phyloP scores from a whole-genome alignment of 1,140 invertebrate genomes.

The Drosophila erecta region DNA sequence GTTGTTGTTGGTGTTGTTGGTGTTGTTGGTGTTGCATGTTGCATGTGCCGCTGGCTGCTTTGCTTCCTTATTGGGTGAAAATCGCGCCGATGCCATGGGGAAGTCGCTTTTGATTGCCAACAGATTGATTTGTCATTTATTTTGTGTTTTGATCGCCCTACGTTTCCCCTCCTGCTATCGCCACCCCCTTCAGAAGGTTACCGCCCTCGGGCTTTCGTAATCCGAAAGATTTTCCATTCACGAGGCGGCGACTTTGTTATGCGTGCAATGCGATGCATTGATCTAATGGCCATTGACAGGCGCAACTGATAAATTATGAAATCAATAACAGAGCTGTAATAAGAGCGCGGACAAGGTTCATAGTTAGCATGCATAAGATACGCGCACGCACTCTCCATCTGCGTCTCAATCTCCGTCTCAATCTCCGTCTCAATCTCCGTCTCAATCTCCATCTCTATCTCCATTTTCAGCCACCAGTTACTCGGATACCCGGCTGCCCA shows the following conservation, averaged over 20 bases:
- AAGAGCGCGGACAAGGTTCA: constrained; percentile 59
- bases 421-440: constrained; percentile 6
- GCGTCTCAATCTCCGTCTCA: not conserved
- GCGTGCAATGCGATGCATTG: constrained; percentile 39
- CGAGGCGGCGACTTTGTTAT: constrained; percentile 47
- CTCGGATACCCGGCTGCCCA: not conserved
- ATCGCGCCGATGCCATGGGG: constrained; percentile 56
- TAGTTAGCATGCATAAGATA: constrained; percentile 58
- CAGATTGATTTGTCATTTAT: constrained; percentile 78
- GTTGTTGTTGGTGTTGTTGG: constrained; percentile 36
- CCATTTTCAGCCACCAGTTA: constrained; percentile 2
- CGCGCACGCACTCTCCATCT: constrained; percentile 22
- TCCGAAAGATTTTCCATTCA: constrained; percentile 15
- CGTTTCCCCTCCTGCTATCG: not conserved
- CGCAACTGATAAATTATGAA: constrained; percentile 62
- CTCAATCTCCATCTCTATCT: not conserved
- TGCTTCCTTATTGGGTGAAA: constrained; percentile 83
- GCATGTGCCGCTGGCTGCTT: constrained; percentile 50
- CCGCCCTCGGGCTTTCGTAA: constrained; percentile 4
- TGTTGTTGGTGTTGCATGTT: constrained; percentile 31
- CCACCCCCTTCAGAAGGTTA: constrained; percentile 1
- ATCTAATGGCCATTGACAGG: constrained; percentile 72
- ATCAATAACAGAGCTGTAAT: constrained; percentile 72
- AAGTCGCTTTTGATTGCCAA: constrained; percentile 74
- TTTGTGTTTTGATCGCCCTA: too few relatives aligned